These are phyloP conservation scores for Aphelenchoides bicaudatus DNA, from an alignment of 2,888 invertebrate genomes.

Conservation along the genomic window DNA sequence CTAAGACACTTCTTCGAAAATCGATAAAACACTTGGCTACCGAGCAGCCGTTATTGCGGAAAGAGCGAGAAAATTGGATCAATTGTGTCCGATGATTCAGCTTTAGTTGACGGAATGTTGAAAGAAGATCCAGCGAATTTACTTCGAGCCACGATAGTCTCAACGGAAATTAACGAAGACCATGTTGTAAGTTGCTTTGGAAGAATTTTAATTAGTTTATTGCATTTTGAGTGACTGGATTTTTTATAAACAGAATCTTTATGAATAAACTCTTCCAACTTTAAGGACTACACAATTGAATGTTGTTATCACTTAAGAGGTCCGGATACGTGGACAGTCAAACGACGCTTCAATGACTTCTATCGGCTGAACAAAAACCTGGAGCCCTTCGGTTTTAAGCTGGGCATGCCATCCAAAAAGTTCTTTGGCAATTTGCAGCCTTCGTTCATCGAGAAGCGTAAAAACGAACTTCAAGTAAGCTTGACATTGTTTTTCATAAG, in stretches of 20 bases:
- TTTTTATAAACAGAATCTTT: too few relatives aligned
- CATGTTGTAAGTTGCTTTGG: neutral
- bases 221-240: too few relatives aligned
- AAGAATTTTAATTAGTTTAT: conserved; percentile 5
- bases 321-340: conserved; percentile 24
- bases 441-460: conserved; percentile 26
- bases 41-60: too few relatives aligned
- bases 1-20: too few relatives aligned
- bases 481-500: conserved; percentile 13
- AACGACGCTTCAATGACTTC: conserved; percentile 32
- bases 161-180: neutral
- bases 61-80: too few relatives aligned
- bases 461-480: conserved; percentile 26
- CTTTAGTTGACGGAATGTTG: too few relatives aligned
- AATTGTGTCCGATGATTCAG: too few relatives aligned
- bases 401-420: conserved; percentile 33
- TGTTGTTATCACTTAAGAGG: conserved; percentile 16
- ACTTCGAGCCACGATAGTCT: neutral
- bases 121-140: conserved; percentile 9
- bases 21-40: too few relatives aligned
- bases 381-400: conserved; percentile 27
- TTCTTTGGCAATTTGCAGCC: conserved; percentile 28
- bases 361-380: conserved; percentile 26
- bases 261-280: neutral
- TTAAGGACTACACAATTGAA: conserved; percentile 29